Conservation (phyloP, 2,113 vertebrate species). For the Pedionomus torquatus region DNA sequence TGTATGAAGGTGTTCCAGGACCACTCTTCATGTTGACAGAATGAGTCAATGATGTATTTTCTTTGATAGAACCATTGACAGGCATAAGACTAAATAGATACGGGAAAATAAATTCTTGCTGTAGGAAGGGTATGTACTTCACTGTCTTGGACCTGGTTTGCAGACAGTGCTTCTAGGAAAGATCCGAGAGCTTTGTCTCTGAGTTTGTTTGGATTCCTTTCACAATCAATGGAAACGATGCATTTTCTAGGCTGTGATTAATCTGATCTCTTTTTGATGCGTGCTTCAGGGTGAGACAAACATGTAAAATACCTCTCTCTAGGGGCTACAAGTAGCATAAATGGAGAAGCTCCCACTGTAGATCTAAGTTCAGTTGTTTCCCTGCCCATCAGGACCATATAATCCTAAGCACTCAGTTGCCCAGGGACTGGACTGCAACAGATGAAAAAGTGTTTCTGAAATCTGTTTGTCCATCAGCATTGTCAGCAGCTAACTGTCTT, state of each 20-base stretch:
- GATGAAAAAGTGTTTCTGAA: background rate
- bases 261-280: background rate
- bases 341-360: background rate
- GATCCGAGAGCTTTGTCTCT: background rate
- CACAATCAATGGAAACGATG: background rate
- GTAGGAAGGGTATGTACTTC: background rate
- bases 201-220: background rate
- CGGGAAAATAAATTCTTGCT: background rate
- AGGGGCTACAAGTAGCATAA: background rate
- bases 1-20: background rate
- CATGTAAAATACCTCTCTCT: background rate
- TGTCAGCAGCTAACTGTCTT: background rate
- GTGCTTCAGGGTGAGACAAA: background rate
- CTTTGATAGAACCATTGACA: background rate
- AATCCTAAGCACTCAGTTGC: background rate
- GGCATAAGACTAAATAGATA: background rate
- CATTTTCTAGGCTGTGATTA: background rate
- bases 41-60: background rate
- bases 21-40: background rate
- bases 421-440: background rate
- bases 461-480: background rate
- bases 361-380: background rate
- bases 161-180: background rate
- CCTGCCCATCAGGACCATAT: rapidly evolving
- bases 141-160: background rate